Conservation (phyloP, 2,888 invertebrate genomes). For the Neoascia interrupta region DNA sequence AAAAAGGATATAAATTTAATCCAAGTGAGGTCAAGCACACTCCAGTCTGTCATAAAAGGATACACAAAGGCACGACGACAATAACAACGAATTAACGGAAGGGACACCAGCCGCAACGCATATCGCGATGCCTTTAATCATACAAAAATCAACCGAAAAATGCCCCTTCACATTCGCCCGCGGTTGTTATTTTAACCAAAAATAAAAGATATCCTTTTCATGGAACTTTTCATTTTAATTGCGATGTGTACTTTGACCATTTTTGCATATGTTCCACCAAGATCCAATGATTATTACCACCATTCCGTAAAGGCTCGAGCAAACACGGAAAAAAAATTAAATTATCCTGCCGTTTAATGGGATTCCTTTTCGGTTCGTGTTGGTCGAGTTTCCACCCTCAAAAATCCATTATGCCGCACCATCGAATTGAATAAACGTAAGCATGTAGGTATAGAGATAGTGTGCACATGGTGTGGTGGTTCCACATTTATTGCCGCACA, state of each 20-base stretch:
- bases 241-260: constrained; percentile 2
- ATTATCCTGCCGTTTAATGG: constrained; percentile 52
- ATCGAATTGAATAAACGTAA: constrained; percentile 56
- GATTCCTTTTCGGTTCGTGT: constrained; percentile 5
- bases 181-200: constrained; percentile 15
- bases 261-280: constrained; percentile 22
- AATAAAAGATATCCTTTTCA: constrained; percentile 6
- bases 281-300: constrained; percentile 23
- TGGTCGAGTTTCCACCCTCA: background rate
- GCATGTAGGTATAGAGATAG: no score
- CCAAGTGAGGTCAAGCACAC: constrained; percentile 23
- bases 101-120: background rate
- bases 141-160: constrained; percentile 25
- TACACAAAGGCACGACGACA: constrained; percentile 25
- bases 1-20: constrained; percentile 31
- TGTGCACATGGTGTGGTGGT: constrained; percentile 26
- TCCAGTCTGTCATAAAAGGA: constrained; percentile 17
- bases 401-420: constrained; percentile 46
- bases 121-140: constrained; percentile 26
- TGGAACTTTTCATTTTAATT: constrained; percentile 36
- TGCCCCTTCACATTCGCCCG: background rate
- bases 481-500: constrained; percentile 5
- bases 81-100: constrained; percentile 14
- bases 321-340: constrained; percentile 20
- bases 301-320: background rate